phyloP scores from a whole-genome alignment of 2,113 vertebrate genomes.

The Asarcornis scutulata region DNA sequence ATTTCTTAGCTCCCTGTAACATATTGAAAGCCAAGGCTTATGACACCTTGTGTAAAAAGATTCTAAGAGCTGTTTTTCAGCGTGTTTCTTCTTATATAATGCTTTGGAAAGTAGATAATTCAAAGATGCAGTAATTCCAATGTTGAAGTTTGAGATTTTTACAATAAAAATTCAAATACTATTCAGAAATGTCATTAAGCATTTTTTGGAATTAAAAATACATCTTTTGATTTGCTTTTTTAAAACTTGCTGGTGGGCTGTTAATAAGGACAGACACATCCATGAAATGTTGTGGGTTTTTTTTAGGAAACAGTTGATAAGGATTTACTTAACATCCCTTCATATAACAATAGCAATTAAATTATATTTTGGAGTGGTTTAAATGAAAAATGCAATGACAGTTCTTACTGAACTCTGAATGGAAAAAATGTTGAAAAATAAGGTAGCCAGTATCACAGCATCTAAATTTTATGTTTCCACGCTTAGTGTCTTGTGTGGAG shows the following conservation, averaged over 20 bases:
- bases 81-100: background rate
- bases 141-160: background rate
- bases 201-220: background rate
- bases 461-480: background rate
- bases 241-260: background rate
- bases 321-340: background rate
- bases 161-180: background rate
- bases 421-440: background rate
- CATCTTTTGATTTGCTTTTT: background rate
- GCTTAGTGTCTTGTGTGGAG: background rate
- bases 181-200: background rate
- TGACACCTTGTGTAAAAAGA: background rate
- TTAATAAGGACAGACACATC: background rate
- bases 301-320: background rate
- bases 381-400: background rate
- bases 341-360: background rate
- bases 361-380: background rate
- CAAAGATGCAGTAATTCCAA: background rate
- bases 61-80: background rate
- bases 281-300: background rate
- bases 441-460: background rate
- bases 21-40: background rate
- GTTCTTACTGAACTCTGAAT: background rate
- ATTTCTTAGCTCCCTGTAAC: background rate
- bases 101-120: background rate